phyloP scores from a whole-genome alignment of 2,113 vertebrate genomes.

The Heloderma charlesbogerti region DNA sequence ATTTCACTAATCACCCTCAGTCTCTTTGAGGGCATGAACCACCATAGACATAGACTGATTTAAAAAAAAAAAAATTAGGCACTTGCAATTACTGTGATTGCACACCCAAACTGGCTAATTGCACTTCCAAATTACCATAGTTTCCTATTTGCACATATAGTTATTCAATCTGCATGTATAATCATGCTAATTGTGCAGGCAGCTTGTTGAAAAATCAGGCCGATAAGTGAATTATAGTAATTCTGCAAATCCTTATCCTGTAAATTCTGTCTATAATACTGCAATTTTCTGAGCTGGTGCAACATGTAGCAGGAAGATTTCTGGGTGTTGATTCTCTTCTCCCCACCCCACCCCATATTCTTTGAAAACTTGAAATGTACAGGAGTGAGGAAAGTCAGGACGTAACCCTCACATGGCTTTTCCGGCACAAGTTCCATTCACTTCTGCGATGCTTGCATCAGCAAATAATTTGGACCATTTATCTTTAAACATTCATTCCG shows the following conservation, averaged over 20 bases:
- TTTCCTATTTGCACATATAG: constrained; percentile 71
- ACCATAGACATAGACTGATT: constrained; percentile 50
- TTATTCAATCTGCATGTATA: constrained; percentile 62
- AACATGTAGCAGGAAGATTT: not conserved
- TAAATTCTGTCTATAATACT: constrained; percentile 43
- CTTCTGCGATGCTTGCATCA: not conserved
- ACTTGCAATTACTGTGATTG: constrained; percentile 75
- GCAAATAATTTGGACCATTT: not conserved
- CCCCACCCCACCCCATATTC: rapidly evolving
- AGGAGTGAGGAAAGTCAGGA: not conserved
- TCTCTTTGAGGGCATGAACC: constrained; percentile 69
- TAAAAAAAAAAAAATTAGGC: constrained; percentile 55
- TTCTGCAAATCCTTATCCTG: constrained; percentile 35
- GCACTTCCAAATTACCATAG: constrained; percentile 73
- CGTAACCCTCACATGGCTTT: not conserved
- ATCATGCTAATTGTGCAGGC: constrained; percentile 46
- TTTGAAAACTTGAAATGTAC: not conserved
- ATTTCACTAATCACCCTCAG: constrained; percentile 30
- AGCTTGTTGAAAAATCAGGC: constrained; percentile 42
- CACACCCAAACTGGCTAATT: constrained; percentile 74
- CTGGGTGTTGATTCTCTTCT: not conserved
- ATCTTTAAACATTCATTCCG: not conserved
- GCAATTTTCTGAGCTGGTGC: constrained; percentile 36
- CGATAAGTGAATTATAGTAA: constrained; percentile 57
- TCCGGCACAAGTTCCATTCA: not conserved